phyloP scores from a whole-genome alignment of 2,113 vertebrate genomes.

The Fukomys damarensis region DNA sequence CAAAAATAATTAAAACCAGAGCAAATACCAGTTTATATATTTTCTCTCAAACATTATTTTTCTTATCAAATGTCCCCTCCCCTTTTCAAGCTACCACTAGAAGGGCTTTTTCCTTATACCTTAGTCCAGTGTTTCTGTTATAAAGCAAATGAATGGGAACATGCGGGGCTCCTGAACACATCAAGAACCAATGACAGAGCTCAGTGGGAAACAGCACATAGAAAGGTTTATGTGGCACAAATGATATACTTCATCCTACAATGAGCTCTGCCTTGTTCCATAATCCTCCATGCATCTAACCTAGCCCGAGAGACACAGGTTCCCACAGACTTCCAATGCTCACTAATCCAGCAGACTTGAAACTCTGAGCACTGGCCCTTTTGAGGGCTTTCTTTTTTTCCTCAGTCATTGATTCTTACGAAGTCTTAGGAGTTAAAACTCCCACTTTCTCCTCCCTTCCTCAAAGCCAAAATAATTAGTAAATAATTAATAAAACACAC shows the following conservation, averaged over 20 bases:
- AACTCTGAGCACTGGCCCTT: constrained; percentile 28
- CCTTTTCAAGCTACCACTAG: background rate
- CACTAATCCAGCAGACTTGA: constrained; percentile 55
- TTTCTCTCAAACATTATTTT: constrained; percentile 41
- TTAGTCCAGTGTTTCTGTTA: background rate
- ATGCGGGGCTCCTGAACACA: background rate
- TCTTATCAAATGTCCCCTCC: constrained; percentile 3
- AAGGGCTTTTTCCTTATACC: constrained; percentile 33
- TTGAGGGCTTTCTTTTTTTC: background rate
- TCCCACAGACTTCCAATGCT: background rate
- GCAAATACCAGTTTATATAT: background rate
- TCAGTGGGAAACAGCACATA: constrained; percentile 43
- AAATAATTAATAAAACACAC: constrained; percentile 54
- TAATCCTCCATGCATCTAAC: background rate
- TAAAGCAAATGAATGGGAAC: background rate
- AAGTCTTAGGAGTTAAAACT: constrained; percentile 46
- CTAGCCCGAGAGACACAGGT: background rate
- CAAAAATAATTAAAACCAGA: background rate
- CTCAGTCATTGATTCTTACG: constrained; percentile 57
- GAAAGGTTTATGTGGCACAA: background rate
- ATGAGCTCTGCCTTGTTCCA: background rate
- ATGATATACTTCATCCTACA: constrained; percentile 2
- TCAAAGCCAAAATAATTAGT: constrained; percentile 56
- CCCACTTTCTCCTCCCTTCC: background rate
- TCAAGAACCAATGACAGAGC: background rate